phyloP scores from a whole-genome alignment of 2,797 vertebrate species.

The Dermochelys coriacea region DNA sequence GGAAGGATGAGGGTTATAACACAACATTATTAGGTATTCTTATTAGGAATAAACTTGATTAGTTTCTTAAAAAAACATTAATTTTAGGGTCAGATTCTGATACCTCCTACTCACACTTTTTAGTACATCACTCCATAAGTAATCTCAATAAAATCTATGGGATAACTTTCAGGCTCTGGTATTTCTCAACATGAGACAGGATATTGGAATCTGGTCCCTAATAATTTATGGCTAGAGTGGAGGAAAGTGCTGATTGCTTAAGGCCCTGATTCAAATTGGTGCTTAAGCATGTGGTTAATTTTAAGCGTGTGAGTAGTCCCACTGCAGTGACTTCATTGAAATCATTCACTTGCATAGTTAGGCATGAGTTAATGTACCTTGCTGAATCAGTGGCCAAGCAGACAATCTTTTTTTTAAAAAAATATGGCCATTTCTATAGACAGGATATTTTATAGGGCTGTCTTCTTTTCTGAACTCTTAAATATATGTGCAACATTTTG shows the following conservation, averaged over 20 bases:
- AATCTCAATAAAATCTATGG: neutral
- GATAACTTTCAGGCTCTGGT: neutral
- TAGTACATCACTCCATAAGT: neutral
- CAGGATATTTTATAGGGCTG: neutral
- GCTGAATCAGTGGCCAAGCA: fast-evolving
- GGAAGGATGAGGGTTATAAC: neutral
- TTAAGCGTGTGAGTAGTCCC: fast-evolving
- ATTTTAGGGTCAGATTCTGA: neutral
- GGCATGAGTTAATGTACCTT: neutral
- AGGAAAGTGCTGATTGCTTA: neutral
- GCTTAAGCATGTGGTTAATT: fast-evolving
- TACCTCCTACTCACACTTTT: neutral
- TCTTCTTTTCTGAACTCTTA: constrained; percentile 23
- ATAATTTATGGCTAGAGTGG: neutral
- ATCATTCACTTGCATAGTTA: neutral
- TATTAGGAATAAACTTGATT: neutral
- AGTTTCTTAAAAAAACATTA: neutral
- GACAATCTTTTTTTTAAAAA: neutral
- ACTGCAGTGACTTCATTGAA: neutral
- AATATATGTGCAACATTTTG: neutral
- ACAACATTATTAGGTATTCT: neutral
- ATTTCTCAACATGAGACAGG: neutral
- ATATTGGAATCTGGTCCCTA: neutral
- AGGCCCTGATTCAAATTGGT: neutral
- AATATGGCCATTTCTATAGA: neutral